Evolutionary conservation across 2,797 vertebrate species (phyloP).

Genomic region (Pelodytes ibericus): DNA sequence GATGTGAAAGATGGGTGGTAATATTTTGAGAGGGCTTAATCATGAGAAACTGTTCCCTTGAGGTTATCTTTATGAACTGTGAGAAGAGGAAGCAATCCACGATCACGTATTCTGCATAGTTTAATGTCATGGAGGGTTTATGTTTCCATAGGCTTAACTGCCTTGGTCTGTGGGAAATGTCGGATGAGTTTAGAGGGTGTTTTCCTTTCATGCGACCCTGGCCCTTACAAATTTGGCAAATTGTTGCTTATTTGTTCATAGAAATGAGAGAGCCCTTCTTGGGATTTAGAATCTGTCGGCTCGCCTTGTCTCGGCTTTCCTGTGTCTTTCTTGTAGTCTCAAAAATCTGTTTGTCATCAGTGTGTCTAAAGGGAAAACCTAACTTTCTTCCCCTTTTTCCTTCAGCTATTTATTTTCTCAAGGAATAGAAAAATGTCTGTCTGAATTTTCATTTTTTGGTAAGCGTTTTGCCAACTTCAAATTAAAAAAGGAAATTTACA

Average conservation of each 20-base stretch:
- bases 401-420: too few species aligned
- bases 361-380: too few species aligned
- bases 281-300: slow-evolving; percentile 28
- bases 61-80: slow-evolving; percentile 33
- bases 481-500: too few species aligned
- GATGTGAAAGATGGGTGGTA: slow-evolving; percentile 21
- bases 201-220: slow-evolving; percentile 35
- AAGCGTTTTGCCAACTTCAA: too few species aligned
- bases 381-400: too few species aligned
- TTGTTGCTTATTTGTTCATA: slow-evolving; percentile 44
- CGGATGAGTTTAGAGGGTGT: slow-evolving; percentile 11
- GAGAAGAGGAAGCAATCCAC: not conserved
- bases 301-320: slow-evolving; percentile 8
- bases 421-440: too few species aligned
- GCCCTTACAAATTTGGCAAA: slow-evolving; percentile 39
- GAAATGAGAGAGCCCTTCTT: slow-evolving; percentile 15
- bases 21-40: not conserved
- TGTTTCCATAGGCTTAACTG: slow-evolving; percentile 17
- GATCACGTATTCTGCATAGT: not conserved
- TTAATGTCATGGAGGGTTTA: slow-evolving; percentile 22
- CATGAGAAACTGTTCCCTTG: slow-evolving; percentile 27
- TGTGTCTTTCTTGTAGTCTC: slow-evolving; percentile 16
- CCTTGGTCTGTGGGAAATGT: slow-evolving; percentile 48
- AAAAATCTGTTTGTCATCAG: slow-evolving; percentile 28
- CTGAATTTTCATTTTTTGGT: too few species aligned